Conservation (phyloP, 2,888 invertebrate species). For the Nymphalis polychloros region DNA sequence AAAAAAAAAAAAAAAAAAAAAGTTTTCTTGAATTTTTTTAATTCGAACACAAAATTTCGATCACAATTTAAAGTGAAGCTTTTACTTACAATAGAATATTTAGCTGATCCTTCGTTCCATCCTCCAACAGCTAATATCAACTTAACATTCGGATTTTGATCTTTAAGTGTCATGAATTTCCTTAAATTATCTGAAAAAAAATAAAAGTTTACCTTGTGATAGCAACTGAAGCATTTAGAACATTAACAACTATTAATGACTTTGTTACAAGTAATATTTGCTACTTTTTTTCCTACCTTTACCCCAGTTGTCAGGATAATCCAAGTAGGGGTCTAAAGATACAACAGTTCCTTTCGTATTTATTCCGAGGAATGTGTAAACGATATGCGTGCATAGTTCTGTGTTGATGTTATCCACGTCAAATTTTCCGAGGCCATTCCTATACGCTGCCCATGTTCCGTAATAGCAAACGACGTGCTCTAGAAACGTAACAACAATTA, state of each 20-base stretch:
- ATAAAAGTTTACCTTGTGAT: neutral
- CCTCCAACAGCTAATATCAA: slow-evolving; percentile 86
- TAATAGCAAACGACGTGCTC: slow-evolving; percentile 87
- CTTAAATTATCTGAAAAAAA: slow-evolving; percentile 72
- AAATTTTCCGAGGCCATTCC: slow-evolving; percentile 84
- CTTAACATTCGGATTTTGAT: slow-evolving; percentile 75
- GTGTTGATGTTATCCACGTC: slow-evolving; percentile 85
- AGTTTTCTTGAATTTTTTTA: no score
- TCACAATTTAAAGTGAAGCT: neutral
- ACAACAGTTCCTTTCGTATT: slow-evolving; percentile 73
- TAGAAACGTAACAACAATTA: slow-evolving; percentile 47
- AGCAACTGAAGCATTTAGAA: neutral
- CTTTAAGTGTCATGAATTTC: slow-evolving; percentile 79
- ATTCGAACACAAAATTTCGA: no score
- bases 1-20: no score
- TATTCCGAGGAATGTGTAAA: slow-evolving; percentile 89
- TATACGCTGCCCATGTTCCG: slow-evolving; percentile 88
- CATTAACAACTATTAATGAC: neutral
- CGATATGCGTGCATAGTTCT: slow-evolving; percentile 86
- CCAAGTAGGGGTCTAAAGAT: slow-evolving; percentile 83
- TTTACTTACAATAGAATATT: slow-evolving; percentile 79
- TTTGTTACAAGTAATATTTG: no score
- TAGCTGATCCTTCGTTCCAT: slow-evolving; percentile 84
- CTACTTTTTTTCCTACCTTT: slow-evolving; percentile 53
- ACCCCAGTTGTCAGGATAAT: slow-evolving; percentile 83